These are phyloP conservation scores for Pogonocichla stellata DNA, from an alignment of 2,113 vertebrate genomes.

Conservation along the genomic window DNA sequence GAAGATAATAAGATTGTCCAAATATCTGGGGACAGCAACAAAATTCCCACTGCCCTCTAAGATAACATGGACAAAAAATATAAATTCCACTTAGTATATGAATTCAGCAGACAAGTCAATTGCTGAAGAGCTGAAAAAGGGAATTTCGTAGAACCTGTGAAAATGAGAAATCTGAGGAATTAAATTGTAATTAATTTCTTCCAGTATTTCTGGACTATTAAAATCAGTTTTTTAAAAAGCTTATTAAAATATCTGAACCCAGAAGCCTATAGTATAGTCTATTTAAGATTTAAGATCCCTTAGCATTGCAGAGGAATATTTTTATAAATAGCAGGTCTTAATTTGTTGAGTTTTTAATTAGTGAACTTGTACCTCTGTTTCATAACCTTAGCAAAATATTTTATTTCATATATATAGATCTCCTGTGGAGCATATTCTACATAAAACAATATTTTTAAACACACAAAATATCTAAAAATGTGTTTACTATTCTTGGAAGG, in stretches of 20 bases:
- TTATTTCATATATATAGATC: background rate
- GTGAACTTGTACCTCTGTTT: background rate
- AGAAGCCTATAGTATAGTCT: background rate
- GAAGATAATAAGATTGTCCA: background rate
- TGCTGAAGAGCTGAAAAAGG: background rate
- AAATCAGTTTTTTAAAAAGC: background rate
- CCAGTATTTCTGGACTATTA: background rate
- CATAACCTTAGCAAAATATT: background rate
- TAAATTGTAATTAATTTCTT: background rate
- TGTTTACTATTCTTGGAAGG: background rate
- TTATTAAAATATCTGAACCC: background rate
- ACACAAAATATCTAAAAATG: background rate
- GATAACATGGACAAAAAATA: background rate
- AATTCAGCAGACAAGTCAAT: background rate
- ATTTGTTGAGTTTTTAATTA: background rate
- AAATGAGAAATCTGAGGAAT: background rate
- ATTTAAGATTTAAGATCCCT: background rate
- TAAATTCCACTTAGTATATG: background rate
- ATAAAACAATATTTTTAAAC: background rate
- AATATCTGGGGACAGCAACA: background rate
- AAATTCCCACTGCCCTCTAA: background rate
- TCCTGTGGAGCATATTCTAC: background rate
- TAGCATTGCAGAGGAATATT: background rate
- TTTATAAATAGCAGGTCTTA: background rate
- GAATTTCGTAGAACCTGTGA: background rate